Percentiles rank a stretch among this genome's conserved stretches.
These are phyloP conservation scores for Sebastes ruberrimus DNA, from an alignment of 2,797 vertebrate genomes.

Conservation along the genomic window DNA sequence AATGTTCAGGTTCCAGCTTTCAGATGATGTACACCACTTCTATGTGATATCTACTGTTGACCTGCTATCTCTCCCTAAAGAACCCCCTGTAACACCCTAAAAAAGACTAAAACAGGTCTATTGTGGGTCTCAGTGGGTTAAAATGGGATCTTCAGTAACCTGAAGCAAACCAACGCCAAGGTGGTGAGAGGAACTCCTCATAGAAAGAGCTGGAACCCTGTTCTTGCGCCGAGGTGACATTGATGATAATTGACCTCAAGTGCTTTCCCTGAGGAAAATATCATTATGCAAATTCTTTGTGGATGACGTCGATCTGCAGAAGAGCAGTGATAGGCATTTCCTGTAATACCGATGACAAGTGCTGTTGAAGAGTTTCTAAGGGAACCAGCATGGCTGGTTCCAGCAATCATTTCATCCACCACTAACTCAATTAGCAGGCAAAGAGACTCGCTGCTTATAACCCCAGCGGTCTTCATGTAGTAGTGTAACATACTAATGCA, in stretches of 20 bases:
- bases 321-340: background rate
- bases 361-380: background rate
- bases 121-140: background rate
- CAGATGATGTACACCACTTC: too few relatives aligned
- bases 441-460: background rate
- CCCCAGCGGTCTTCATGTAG: conserved; percentile 15
- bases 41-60: too few relatives aligned
- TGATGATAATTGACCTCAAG: background rate
- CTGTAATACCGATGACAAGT: background rate
- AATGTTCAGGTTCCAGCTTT: too few relatives aligned
- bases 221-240: background rate
- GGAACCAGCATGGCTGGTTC: background rate
- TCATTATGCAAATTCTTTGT: background rate
- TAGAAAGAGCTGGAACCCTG: background rate
- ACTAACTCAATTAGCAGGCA: conserved; percentile 35
- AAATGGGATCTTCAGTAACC: background rate
- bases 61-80: too few relatives aligned
- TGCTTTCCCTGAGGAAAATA: background rate
- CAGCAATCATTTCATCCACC: background rate
- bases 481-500: conserved; percentile 36
- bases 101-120: too few relatives aligned
- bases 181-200: background rate
- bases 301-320: background rate
- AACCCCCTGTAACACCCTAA: too few relatives aligned
- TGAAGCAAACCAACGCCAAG: background rate